phyloP scores from a whole-genome alignment of 2,888 invertebrate genomes.

The Orthonevra nobilis region DNA sequence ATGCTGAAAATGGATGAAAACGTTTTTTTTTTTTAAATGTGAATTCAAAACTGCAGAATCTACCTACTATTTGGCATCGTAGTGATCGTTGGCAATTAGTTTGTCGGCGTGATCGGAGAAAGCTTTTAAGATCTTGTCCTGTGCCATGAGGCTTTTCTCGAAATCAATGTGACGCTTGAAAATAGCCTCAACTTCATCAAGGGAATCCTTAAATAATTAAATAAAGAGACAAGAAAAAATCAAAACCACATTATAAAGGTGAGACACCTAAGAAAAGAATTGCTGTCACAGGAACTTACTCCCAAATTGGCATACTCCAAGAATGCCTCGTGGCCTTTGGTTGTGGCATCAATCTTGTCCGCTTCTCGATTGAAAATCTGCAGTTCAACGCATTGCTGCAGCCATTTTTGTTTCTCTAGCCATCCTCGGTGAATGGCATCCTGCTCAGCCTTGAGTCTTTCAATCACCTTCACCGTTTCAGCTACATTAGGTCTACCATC shows the following conservation, averaged over 20 bases:
- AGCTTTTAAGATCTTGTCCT: conserved; percentile 93
- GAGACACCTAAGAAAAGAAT: too few species aligned
- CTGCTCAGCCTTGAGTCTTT: conserved; percentile 87
- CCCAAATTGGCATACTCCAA: conserved; percentile 93
- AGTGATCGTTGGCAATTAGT: conserved; percentile 89
- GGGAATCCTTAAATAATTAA: conserved; percentile 86
- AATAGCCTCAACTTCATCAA: conserved; percentile 95
- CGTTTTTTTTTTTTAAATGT: too few species aligned
- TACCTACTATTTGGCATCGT: conserved; percentile 88
- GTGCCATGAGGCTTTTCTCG: conserved; percentile 94
- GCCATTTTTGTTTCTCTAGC: conserved; percentile 91
- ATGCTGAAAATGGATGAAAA: conserved; percentile 81
- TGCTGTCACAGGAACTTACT: conserved; percentile 82
- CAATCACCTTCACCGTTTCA: conserved; percentile 89
- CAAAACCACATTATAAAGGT: too few species aligned
- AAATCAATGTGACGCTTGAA: conserved; percentile 96
- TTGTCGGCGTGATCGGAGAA: conserved; percentile 92
- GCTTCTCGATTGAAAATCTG: conserved; percentile 97
- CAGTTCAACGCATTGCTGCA: conserved; percentile 93
- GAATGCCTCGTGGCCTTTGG: conserved; percentile 96
- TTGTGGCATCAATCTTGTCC: conserved; percentile 97
- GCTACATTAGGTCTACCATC: conserved; percentile 87
- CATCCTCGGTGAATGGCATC: conserved; percentile 89
- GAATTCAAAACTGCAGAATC: background rate
- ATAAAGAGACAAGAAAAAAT: background rate